phyloP scores from a whole-genome alignment of 2,888 invertebrate species.

The Reticulitermes lucifugus region DNA sequence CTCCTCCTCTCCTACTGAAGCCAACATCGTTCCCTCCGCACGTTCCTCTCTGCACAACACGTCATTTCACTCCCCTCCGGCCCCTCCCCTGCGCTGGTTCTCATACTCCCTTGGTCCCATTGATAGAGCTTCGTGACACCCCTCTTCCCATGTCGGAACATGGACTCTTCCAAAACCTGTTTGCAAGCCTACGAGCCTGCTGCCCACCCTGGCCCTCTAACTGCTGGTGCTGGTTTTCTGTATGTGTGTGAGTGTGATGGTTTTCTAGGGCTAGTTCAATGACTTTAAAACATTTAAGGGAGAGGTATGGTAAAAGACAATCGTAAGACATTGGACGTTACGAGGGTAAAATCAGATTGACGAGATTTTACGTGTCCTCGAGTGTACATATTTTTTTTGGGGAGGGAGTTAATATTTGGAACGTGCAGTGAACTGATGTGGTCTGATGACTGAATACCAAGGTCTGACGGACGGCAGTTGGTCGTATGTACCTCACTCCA shows the following conservation, averaged over 20 bases:
- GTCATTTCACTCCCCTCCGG: constrained; percentile 9
- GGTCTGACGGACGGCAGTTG: constrained; percentile 7
- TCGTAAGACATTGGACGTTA: constrained; percentile 18
- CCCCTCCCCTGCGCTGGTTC: constrained; percentile 28
- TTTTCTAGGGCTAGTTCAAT: constrained; percentile 53
- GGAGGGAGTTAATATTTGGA: constrained; percentile 37
- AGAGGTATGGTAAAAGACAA: constrained; percentile 46
- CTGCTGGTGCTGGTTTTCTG: constrained; percentile 45
- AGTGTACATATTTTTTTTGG: constrained; percentile 19
- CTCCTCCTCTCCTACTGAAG: not conserved
- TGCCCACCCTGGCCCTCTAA: constrained; percentile 30
- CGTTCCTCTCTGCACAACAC: constrained; percentile 27
- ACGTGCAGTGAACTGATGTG: constrained; percentile 20
- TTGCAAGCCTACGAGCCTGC: constrained; percentile 48
- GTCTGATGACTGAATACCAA: constrained; percentile 19
- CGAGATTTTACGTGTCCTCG: constrained; percentile 6
- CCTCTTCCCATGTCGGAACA: constrained; percentile 43
- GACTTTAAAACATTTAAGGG: constrained; percentile 52
- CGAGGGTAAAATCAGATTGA: constrained; percentile 9
- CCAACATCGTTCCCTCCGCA: constrained; percentile 22
- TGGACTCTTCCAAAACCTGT: constrained; percentile 54
- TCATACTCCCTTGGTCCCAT: constrained; percentile 45
- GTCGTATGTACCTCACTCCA: constrained; percentile 34
- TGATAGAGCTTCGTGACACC: constrained; percentile 47
- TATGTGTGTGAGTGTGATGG: constrained; percentile 45